Evolutionary conservation across 1,140 invertebrate species (phyloP).

Genomic region (Akabosia matsudoensis): DNA sequence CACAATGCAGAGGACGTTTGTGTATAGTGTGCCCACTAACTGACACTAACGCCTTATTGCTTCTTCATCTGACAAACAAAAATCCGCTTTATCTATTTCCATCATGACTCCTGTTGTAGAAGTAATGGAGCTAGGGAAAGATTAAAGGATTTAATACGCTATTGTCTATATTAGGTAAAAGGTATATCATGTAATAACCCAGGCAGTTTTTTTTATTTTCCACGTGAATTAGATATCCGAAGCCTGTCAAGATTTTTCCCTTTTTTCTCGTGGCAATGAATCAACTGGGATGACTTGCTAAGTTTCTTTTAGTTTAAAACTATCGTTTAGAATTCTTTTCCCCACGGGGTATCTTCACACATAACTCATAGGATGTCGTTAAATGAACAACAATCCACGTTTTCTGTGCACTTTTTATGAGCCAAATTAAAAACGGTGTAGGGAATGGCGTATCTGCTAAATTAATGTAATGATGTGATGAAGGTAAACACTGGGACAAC

Average conservation of each 20-base stretch:
- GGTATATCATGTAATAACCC: not conserved
- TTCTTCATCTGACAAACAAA: not conserved
- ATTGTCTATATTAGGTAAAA: constrained; percentile 11
- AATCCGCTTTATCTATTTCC: not conserved
- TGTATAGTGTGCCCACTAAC: no score
- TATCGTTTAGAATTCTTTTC: not conserved
- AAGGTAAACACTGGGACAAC: not conserved
- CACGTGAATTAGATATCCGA: not conserved
- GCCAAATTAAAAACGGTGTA: not conserved
- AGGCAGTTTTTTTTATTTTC: not conserved
- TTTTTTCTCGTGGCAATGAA: not conserved
- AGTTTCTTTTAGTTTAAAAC: not conserved
- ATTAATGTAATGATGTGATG: not conserved
- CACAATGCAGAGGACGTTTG: no score
- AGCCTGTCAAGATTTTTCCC: constrained; percentile 5
- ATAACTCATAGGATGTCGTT: not conserved
- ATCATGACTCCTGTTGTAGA: not conserved
- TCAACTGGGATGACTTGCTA: constrained; percentile 2
- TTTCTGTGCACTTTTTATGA: not conserved
- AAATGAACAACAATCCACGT: not conserved
- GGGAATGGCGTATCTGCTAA: not conserved
- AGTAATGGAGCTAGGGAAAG: not conserved
- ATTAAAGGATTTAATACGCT: constrained; percentile 5
- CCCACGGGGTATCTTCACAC: not conserved
- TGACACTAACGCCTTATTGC: no score